Evolutionary conservation across 1,140 invertebrate genomes (phyloP).

Genomic region (Eupeodes corollae): DNA sequence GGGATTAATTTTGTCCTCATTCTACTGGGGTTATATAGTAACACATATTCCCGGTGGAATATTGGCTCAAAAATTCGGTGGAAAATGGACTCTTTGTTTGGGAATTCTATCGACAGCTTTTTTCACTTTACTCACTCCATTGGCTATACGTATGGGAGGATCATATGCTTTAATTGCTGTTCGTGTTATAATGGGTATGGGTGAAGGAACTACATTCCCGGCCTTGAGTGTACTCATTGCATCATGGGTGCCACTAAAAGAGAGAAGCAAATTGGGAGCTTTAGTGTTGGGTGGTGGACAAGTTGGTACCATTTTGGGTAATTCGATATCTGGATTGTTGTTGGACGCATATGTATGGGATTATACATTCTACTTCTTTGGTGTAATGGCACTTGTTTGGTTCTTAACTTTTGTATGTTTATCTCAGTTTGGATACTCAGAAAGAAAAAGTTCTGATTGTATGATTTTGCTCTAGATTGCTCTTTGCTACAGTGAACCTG

Average conservation of each 20-base stretch:
- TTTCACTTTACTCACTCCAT: slow-evolving; percentile 59
- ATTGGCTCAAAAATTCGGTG: slow-evolving; percentile 61
- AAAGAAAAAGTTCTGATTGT: slow-evolving; percentile 1
- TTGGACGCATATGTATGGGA: slow-evolving; percentile 57
- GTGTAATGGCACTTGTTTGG: slow-evolving; percentile 59
- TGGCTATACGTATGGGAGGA: slow-evolving; percentile 45
- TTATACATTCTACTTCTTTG: slow-evolving; percentile 74
- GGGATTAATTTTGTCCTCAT: slow-evolving; percentile 47
- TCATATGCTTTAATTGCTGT: slow-evolving; percentile 51
- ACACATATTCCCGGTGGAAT: slow-evolving; percentile 48
- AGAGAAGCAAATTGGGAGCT: slow-evolving; percentile 61
- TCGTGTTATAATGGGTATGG: slow-evolving; percentile 56
- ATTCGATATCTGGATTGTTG: slow-evolving; percentile 56
- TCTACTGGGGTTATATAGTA: slow-evolving; percentile 51
- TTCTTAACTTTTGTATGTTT: slow-evolving; percentile 55
- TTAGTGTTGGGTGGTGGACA: slow-evolving; percentile 60
- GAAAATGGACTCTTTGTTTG: slow-evolving; percentile 60
- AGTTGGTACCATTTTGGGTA: slow-evolving; percentile 63
- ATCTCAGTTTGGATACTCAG: background rate
- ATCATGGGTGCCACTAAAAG: slow-evolving; percentile 60
- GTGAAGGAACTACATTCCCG: slow-evolving; percentile 66
- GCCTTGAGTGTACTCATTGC: slow-evolving; percentile 61
- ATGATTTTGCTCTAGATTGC: slow-evolving; percentile 37
- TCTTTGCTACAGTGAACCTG: slow-evolving; percentile 65
- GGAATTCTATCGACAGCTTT: slow-evolving; percentile 62